Evolutionary conservation across 2,888 invertebrate genomes (phyloP).

Genomic region (Ptychoptera contaminata): DNA sequence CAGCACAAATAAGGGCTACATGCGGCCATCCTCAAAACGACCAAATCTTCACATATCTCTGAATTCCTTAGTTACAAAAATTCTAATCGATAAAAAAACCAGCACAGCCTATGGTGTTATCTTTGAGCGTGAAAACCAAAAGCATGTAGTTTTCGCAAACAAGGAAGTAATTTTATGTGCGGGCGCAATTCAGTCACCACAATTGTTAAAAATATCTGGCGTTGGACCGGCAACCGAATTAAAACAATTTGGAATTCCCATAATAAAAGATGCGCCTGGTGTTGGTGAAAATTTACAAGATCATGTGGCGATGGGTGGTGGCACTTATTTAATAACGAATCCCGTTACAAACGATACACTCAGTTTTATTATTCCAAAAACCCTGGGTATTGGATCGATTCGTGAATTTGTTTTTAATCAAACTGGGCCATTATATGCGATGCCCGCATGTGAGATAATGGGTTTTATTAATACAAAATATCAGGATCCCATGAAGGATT

Average conservation of each 20-base stretch:
- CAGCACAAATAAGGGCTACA: constrained; percentile 69
- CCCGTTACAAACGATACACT: constrained; percentile 38
- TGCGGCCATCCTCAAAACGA: constrained; percentile 48
- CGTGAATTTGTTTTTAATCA: constrained; percentile 43
- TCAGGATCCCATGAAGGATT: constrained; percentile 45
- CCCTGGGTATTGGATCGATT: constrained; percentile 42
- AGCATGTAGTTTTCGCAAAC: constrained; percentile 40
- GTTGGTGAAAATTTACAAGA: constrained; percentile 74
- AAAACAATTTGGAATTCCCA: constrained; percentile 39
- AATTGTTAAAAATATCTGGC: constrained; percentile 75
- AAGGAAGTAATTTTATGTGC: constrained; percentile 75
- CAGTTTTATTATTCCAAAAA: constrained; percentile 51
- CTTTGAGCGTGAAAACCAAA: constrained; percentile 30
- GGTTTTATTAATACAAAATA: constrained; percentile 62
- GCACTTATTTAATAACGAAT: constrained; percentile 53
- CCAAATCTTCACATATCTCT: constrained; percentile 58
- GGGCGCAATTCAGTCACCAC: constrained; percentile 71
- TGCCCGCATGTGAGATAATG: constrained; percentile 66
- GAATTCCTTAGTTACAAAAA: constrained; percentile 48
- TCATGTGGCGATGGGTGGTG: constrained; percentile 66
- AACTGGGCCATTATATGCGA: constrained; percentile 52
- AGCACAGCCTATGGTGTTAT: constrained; percentile 49
- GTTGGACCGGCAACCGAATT: constrained; percentile 53
- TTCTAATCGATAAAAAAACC: constrained; percentile 42
- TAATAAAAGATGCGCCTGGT: constrained; percentile 46